Conservation (phyloP, 2,797 vertebrate genomes). For the Gobionotothen gibberifrons region DNA sequence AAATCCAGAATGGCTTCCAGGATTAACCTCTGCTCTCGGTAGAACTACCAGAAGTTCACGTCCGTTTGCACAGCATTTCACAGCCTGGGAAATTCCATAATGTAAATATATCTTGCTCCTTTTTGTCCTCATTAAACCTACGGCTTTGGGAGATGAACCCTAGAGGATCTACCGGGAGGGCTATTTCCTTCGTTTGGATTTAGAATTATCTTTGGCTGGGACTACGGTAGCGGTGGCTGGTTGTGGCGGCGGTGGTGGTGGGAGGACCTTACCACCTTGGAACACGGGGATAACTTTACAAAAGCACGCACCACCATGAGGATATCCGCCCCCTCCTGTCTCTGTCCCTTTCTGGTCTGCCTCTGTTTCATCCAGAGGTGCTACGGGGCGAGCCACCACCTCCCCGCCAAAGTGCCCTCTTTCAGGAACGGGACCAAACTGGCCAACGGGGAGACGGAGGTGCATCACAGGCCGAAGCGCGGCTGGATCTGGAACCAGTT, state of each 20-base stretch:
- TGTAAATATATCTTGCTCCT: constrained; percentile 85
- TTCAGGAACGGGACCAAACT: constrained; percentile 93
- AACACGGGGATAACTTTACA: constrained; percentile 69
- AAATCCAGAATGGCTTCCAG: constrained; percentile 85
- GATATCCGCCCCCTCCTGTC: constrained; percentile 91
- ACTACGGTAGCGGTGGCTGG: constrained; percentile 73
- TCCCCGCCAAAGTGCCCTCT: constrained; percentile 80
- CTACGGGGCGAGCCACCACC: constrained; percentile 88
- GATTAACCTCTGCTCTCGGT: constrained; percentile 76
- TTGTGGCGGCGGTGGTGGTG: constrained; percentile 61
- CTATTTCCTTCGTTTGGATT: constrained; percentile 80
- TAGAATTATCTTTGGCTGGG: constrained; percentile 69
- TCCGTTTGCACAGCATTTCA: constrained; percentile 28
- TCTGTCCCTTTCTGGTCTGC: constrained; percentile 96
- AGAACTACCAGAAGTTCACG: constrained; percentile 77
- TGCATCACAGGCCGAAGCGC: constrained; percentile 97
- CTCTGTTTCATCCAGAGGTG: constrained; percentile 96
- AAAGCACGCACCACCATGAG: constrained; percentile 89
- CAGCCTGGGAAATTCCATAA: constrained; percentile 81
- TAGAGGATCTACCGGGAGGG: constrained; percentile 83
- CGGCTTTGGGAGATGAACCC: constrained; percentile 87
- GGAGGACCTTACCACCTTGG: constrained; percentile 73
- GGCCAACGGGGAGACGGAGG: constrained; percentile 92
- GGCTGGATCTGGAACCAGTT: constrained; percentile 99
- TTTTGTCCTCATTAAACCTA: constrained; percentile 55